These are phyloP conservation scores for Gortyna flavago DNA, from an alignment of 2,888 invertebrate species.

Conservation along the genomic window DNA sequence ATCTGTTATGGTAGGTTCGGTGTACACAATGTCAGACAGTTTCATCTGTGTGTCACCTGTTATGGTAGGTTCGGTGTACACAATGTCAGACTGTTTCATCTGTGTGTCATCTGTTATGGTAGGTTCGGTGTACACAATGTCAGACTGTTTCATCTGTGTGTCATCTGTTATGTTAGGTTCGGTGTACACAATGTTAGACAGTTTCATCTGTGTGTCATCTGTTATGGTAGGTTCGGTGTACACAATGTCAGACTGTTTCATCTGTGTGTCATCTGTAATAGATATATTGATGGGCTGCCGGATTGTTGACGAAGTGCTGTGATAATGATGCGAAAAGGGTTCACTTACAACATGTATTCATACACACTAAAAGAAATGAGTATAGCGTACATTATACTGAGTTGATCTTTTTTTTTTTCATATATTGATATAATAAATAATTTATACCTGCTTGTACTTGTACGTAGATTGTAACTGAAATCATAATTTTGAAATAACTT, in stretches of 20 bases:
- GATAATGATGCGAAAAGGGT: neutral
- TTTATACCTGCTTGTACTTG: neutral
- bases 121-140: neutral
- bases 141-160: neutral
- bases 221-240: neutral
- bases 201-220: neutral
- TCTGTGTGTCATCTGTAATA: neutral
- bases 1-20: neutral
- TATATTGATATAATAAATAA: neutral
- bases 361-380: neutral
- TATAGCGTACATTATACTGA: neutral
- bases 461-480: neutral
- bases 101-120: neutral
- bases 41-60: neutral
- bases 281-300: neutral
- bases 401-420: neutral
- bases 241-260: neutral
- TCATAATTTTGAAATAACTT: conserved; percentile 7
- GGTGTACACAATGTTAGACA: neutral
- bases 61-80: neutral
- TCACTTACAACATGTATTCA: neutral
- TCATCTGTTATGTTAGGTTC: neutral
- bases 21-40: neutral
- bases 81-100: neutral
- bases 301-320: neutral